Evolutionary conservation across 2,888 invertebrate genomes (phyloP), one percentile per base, ranked within the genome.

Genomic region (Halictus quadricinctus): DNA sequence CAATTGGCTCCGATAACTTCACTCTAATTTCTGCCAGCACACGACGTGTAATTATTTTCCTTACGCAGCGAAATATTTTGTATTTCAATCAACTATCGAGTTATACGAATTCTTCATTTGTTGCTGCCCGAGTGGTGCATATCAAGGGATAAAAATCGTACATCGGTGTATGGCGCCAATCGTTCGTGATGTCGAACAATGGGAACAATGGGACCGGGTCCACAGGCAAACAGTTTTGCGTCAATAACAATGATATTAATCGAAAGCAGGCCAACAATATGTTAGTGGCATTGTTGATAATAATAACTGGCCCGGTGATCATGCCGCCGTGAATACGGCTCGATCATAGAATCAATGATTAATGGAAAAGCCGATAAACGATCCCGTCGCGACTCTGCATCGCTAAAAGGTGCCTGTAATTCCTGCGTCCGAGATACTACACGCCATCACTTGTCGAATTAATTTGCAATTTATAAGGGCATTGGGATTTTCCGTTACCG

Each of bases 321-420:
- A 50, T 54, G 72, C 54, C 21, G 81, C 41, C 66, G 54, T 72
- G 60, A 81, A 76, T 72, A 43, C 54, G 72, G 54, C 41, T 54
- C 72, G 76, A 81, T 83, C 81, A 73, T 76, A 76, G 75, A 80
- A 83, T 83, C 43, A 29, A 48, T 83, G 81, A 84, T 84, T 84
- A 84, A 84, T 82, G 83, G 83, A 84, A 82, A 82, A 74, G 82
- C 77, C 77, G 58, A 77, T 84, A 84, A 84, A 84, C 82, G 82
- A 82, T 81, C 76, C 72, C 25, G 72, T 72, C 76, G 81, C 66
- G 15, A 64, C 64, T 76, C 58, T 69, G 81, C 73, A 74, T 70
- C 58, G 83, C 41, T 81, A 76, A 83, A 83, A 81, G 76, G 76
- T n/a, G 69, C 15, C 81, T 72, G 72, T 76, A 83, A 81, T 81